Conservation (phyloP, 2,888 invertebrate species). For the Callyntrura guangdongensis region DNA sequence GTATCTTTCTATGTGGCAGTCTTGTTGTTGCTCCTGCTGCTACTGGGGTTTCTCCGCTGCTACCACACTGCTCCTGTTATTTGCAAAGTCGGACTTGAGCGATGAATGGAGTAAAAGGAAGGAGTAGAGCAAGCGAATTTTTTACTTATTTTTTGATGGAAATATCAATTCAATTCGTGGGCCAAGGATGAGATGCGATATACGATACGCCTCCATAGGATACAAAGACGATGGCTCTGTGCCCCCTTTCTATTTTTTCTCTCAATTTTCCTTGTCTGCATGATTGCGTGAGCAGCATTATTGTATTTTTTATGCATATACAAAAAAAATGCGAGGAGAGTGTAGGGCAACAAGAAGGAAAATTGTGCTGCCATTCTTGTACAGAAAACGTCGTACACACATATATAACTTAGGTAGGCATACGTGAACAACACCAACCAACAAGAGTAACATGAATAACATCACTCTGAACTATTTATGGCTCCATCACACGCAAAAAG, state of each 20-base stretch:
- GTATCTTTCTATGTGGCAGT: neutral
- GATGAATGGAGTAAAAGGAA: conserved; percentile 35
- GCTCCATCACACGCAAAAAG: conserved; percentile 72
- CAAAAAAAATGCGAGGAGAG: neutral
- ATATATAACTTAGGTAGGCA: neutral
- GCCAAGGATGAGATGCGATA: conserved; percentile 32
- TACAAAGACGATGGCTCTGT: neutral
- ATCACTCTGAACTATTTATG: conserved; percentile 74
- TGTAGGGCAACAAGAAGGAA: neutral
- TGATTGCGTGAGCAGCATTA: conserved; percentile 72
- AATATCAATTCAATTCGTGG: conserved; percentile 51
- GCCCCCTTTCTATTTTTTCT: conserved; percentile 28
- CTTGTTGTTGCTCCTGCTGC: neutral
- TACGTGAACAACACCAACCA: conserved; percentile 42
- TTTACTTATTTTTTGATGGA: conserved; percentile 25
- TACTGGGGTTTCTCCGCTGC: neutral
- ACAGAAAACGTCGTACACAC: conserved; percentile 23
- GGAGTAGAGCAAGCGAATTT: neutral
- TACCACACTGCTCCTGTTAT: conserved; percentile 1
- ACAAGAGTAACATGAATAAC: conserved; percentile 34
- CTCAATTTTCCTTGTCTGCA: conserved; percentile 56
- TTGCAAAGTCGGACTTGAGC: neutral
- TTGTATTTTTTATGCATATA: conserved; percentile 63
- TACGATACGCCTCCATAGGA: conserved; percentile 6
- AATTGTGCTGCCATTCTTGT: conserved; percentile 3